These are phyloP conservation scores for Zygothrica quintamaculata DNA, from an alignment of 2,888 invertebrate genomes.

Conservation along the genomic window DNA sequence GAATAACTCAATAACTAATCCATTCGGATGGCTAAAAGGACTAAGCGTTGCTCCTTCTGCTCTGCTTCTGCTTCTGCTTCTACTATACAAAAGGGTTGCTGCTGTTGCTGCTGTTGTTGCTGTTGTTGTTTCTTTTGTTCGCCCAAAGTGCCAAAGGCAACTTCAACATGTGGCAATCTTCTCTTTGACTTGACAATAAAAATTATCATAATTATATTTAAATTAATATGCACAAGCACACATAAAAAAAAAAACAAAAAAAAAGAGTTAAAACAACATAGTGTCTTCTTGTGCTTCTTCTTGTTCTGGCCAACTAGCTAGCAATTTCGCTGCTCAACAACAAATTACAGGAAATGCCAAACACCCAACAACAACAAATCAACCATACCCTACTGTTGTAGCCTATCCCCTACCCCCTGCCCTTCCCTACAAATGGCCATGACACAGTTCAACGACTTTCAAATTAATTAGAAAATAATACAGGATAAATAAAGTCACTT, in stretches of 20 bases:
- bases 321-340: conserved; percentile 68
- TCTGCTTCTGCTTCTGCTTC: too few species aligned
- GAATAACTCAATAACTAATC: conserved; percentile 80
- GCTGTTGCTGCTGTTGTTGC: conserved; percentile 4
- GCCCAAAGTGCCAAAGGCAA: conserved; percentile 51
- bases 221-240: conserved; percentile 70
- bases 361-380: conserved; percentile 27
- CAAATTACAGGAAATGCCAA: conserved; percentile 77
- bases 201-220: conserved; percentile 79
- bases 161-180: conserved; percentile 64
- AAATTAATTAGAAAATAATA: conserved; percentile 43
- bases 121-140: conserved; percentile 39
- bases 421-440: not conserved
- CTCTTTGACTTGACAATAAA: conserved; percentile 72
- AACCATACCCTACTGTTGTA: conserved; percentile 4
- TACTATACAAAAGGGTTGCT: too few species aligned
- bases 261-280: conserved; percentile 4
- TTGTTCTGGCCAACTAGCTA: conserved; percentile 37
- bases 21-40: conserved; percentile 58
- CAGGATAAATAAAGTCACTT: conserved; percentile 9
- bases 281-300: not conserved
- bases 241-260: too few species aligned
- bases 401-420: not conserved
- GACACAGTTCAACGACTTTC: conserved; percentile 30
- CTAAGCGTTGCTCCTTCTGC: not conserved